A percentile compares a stretch with the other conserved stretches of the same genome.
These are phyloP conservation scores for Hyalella azteca DNA, from an alignment of 2,888 invertebrate genomes.

Conservation along the genomic window DNA sequence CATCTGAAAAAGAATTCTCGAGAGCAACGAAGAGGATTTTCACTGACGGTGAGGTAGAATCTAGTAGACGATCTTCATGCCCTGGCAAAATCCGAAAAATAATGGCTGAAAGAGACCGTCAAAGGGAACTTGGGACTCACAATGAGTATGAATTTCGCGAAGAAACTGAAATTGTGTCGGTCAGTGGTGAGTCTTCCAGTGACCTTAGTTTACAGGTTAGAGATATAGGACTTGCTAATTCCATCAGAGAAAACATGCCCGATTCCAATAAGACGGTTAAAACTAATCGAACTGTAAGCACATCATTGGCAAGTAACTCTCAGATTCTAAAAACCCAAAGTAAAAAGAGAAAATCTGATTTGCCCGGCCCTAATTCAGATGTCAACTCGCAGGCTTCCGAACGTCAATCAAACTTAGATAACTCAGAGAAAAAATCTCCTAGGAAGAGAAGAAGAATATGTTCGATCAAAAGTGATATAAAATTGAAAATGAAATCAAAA, in stretches of 20 bases:
- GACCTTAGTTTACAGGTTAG: neutral
- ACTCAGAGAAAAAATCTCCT: no score
- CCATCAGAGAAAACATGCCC: neutral
- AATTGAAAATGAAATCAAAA: no score
- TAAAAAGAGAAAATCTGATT: no score
- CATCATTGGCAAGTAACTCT: no score
- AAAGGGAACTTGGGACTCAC: neutral
- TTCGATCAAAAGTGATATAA: no score
- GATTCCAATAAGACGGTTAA: neutral
- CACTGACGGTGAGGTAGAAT: neutral
- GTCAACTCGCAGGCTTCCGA: no score
- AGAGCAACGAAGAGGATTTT: neutral
- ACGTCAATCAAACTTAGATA: no score
- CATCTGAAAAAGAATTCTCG: neutral
- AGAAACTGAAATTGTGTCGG: neutral
- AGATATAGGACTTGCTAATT: neutral
- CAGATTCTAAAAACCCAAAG: no score
- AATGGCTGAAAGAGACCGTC: conserved; percentile 10
- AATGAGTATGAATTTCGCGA: neutral
- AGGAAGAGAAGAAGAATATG: no score
- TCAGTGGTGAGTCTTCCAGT: neutral
- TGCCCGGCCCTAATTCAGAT: no score
- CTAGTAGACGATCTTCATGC: neutral
- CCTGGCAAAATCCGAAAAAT: conserved; percentile 18
- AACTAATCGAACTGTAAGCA: no score